Base-by-base conservation (phyloP, 2,113 vertebrate species). In the Gila orcuttii region DNA sequence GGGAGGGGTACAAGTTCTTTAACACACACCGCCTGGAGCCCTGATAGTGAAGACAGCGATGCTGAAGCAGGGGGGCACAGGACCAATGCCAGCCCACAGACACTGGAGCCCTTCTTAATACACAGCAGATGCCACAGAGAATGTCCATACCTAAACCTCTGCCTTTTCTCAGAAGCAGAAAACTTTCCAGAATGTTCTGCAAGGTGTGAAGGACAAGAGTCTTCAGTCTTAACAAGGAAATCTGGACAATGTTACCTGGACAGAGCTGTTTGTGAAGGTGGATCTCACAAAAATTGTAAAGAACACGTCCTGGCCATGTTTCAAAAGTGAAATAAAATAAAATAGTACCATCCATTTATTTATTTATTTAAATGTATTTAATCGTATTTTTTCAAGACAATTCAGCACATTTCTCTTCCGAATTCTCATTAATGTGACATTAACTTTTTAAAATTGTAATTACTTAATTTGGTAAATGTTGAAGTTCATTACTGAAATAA, bases 1-100 rank as follows among this genome's bases (percentile, higher is more conserved):
- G 69, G 57, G 57, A 47, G 45, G 28, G 55, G 21, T 23, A 5
- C 12, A 13, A 52, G 47, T 77, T 68, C 42, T 69, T 50, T 50
- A 50, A 66, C 79, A 68, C 62, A 50, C 17, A 47, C 25, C 68
- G n/a, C 59, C 33, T 25, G n/a, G 15, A 47, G 39, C 10, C 28
- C 77, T 39, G 36, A 79, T 60, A 62, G 33, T 39, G 77, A n/a
- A 25, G 11, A 79, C 55, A 9, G 21, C 9, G 77, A 25, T 60
- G 55, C 6, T 39, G 55, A 62, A 79, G 12, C 55, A 42, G 55
- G 25, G 73, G 57, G 57, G 21, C 21, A 79, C 78, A 42, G 77
- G 57, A 62, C 39, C 36, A 7, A 68, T 31, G 59, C 79, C 79
- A 82, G 19, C 25, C 11, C 55, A 60, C 75, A 57, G 68, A 71